These are phyloP conservation scores for Drosophila truncata DNA, from an alignment of 1,140 invertebrate species.

Conservation along the genomic window DNA sequence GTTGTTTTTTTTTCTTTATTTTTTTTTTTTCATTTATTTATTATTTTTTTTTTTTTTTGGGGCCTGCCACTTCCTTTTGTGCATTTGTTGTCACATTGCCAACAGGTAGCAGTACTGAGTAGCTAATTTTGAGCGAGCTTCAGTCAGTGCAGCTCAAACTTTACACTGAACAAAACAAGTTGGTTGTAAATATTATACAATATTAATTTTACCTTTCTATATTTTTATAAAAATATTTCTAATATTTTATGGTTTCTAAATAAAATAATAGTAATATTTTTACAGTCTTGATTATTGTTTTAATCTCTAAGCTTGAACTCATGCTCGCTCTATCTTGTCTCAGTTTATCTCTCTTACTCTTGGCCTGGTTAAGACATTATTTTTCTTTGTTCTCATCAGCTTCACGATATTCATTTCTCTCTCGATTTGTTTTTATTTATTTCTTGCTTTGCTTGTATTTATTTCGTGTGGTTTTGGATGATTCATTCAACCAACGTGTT, in stretches of 20 bases:
- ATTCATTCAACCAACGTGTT: slow-evolving; percentile 15
- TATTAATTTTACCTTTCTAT: neutral
- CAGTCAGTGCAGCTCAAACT: slow-evolving; percentile 42
- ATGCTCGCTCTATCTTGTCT: neutral
- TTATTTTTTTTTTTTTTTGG: slow-evolving; percentile 26
- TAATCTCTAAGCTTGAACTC: neutral
- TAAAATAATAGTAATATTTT: too few species aligned
- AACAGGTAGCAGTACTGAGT: slow-evolving; percentile 61
- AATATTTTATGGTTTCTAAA: neutral
- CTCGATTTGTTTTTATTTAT: slow-evolving; percentile 19
- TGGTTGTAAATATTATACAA: neutral
- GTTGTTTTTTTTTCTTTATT: slow-evolving; percentile 7
- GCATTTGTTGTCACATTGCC: slow-evolving; percentile 63
- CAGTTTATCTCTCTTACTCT: neutral
- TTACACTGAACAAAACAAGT: neutral
- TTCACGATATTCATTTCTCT: slow-evolving; percentile 17
- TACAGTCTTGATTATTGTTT: neutral
- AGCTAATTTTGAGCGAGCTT: slow-evolving; percentile 22
- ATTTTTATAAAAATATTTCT: neutral
- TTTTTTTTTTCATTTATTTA: slow-evolving; percentile 9
- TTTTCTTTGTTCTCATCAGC: slow-evolving; percentile 40
- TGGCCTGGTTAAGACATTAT: neutral
- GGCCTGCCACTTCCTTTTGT: slow-evolving; percentile 70
- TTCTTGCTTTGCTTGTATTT: slow-evolving; percentile 7
- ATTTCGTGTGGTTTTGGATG: slow-evolving; percentile 30